Evolutionary conservation across 2,888 invertebrate species (phyloP).

Genomic region (Strigamia crassipes): DNA sequence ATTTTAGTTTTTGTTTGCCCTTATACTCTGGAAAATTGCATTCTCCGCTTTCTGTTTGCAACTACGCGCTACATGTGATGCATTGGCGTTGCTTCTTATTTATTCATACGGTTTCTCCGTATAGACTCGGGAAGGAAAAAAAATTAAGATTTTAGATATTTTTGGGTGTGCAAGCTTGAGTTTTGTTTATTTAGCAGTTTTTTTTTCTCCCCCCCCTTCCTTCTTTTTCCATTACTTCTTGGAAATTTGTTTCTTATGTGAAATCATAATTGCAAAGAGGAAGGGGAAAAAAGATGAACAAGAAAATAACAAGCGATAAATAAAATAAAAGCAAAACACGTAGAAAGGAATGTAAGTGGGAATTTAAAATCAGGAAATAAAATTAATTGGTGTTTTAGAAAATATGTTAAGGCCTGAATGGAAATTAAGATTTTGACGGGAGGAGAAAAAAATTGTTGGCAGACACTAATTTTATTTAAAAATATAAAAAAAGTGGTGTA

Average conservation of each 20-base stretch:
- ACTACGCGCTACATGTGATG: neutral
- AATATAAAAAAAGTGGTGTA: conserved; percentile 12
- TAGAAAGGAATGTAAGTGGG: neutral
- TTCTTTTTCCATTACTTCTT: neutral
- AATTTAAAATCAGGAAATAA: neutral
- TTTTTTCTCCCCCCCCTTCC: neutral
- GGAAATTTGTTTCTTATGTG: neutral
- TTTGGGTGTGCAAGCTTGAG: neutral
- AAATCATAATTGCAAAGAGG: neutral
- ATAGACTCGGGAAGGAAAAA: neutral
- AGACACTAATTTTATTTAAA: conserved; percentile 7
- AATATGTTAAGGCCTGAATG: neutral
- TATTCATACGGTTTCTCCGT: neutral
- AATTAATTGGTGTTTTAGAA: conserved; percentile 7
- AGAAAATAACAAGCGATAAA: neutral
- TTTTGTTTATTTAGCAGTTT: neutral
- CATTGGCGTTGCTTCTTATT: conserved; percentile 18
- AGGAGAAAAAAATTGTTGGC: neutral
- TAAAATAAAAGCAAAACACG: neutral
- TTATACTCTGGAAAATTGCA: neutral
- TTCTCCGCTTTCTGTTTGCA: neutral
- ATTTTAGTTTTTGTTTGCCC: neutral
- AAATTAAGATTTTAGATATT: conserved; percentile 20
- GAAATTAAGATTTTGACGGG: neutral
- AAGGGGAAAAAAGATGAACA: neutral